Percentiles rank a stretch among this genome's conserved stretches.
Evolutionary conservation across 2,797 vertebrate genomes (phyloP).

Genomic region (Momotus momota): DNA sequence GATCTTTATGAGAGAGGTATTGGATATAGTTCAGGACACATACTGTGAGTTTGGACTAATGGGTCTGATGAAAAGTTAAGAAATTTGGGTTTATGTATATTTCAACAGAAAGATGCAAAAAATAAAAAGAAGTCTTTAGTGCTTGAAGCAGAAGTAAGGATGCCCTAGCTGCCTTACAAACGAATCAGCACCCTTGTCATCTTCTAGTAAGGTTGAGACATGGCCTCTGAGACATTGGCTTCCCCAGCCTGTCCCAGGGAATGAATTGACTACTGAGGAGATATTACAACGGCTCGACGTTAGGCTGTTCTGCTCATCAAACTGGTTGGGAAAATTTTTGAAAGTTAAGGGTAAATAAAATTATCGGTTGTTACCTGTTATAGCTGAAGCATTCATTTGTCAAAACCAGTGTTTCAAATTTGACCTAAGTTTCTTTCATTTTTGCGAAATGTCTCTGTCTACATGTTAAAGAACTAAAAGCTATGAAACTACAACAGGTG

Average conservation of each 20-base stretch:
- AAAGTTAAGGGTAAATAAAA: background rate
- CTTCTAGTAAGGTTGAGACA: background rate
- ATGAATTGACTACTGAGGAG: background rate
- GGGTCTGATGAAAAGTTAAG: background rate
- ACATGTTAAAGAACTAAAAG: background rate
- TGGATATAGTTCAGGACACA: background rate
- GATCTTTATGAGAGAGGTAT: background rate
- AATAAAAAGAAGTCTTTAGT: background rate
- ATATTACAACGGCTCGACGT: background rate
- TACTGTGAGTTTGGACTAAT: background rate
- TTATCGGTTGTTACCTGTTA: background rate
- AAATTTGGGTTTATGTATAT: background rate
- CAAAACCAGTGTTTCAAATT: background rate
- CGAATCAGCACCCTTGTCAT: background rate
- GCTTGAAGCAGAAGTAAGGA: background rate
- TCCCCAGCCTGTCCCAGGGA: background rate
- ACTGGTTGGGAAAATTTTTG: background rate
- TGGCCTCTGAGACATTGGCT: background rate
- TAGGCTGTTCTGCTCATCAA: background rate
- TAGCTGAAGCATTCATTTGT: background rate
- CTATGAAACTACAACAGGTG: background rate
- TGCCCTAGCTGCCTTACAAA: background rate
- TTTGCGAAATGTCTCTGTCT: background rate
- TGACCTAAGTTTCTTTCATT: background rate
- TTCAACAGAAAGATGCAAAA: background rate